A percentile compares a stretch with the other conserved stretches of the same genome.
These are phyloP conservation scores for Equus quagga DNA, from an alignment of 2,113 vertebrate genomes.

Conservation along the genomic window DNA sequence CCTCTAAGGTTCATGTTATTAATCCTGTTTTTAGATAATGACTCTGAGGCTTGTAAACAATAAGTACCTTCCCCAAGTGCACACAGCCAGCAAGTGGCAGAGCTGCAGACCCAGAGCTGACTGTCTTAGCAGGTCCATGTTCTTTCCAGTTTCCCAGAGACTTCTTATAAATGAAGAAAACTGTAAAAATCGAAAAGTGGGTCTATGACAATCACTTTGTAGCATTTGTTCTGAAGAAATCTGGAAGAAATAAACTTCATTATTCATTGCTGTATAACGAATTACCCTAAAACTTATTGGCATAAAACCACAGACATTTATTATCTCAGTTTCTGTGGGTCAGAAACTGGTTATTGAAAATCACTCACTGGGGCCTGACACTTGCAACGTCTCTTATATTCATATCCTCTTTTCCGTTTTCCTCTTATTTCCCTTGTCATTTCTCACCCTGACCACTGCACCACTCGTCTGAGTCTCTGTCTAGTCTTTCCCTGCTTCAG, in stretches of 20 bases:
- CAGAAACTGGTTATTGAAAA: constrained; percentile 23
- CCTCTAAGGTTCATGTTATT: not conserved
- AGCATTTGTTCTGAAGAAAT: constrained; percentile 3
- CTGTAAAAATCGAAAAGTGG: not conserved
- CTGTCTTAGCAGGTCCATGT: not conserved
- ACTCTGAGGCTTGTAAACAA: not conserved
- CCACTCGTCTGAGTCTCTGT: not conserved
- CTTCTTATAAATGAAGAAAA: not conserved
- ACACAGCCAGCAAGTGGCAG: not conserved
- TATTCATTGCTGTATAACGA: not conserved
- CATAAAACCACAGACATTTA: not conserved
- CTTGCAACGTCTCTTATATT: not conserved
- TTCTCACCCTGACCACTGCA: not conserved
- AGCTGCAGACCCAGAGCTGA: not conserved
- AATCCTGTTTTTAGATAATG: not conserved
- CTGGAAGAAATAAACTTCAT: constrained; percentile 16
- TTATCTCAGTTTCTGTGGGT: not conserved
- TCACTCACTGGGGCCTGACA: not conserved
- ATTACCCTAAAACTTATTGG: not conserved
- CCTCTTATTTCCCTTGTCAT: not conserved
- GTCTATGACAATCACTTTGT: not conserved
- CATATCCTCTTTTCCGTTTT: not conserved
- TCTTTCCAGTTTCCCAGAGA: not conserved
- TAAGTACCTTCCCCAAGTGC: not conserved
- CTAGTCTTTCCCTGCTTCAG: not conserved